Conservation (phyloP, 2,113 vertebrate species). For the Varanus komodoensis region DNA sequence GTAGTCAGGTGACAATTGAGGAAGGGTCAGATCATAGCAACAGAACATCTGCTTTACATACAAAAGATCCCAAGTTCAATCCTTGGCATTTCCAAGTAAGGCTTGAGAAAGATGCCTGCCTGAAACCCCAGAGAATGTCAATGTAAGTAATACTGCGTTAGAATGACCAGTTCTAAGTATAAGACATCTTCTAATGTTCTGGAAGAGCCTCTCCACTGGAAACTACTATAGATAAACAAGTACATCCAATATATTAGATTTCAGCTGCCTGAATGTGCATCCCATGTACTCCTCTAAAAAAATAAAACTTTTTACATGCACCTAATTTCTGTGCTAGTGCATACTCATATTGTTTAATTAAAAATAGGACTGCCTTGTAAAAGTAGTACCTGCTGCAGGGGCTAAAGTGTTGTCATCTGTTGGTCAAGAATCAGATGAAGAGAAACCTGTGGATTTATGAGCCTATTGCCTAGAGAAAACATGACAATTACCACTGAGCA, state of each 20-base stretch:
- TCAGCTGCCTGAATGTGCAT: too few relatives aligned
- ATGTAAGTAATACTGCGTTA: too few relatives aligned
- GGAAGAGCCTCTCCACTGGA: not conserved
- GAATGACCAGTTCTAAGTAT: too few relatives aligned
- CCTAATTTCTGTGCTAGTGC: not conserved
- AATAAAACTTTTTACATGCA: not conserved
- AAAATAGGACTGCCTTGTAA: too few relatives aligned
- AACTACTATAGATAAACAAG: not conserved
- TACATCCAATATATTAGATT: not conserved
- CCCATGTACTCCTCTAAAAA: not conserved
- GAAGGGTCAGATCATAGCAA: not conserved
- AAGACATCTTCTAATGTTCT: too few relatives aligned
- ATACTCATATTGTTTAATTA: not conserved
- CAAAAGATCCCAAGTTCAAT: not conserved
- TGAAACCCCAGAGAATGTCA: too few relatives aligned
- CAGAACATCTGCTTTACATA: not conserved
- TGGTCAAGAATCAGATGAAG: too few relatives aligned
- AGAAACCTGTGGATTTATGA: not conserved
- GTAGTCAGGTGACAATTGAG: not conserved
- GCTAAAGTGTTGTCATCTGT: too few relatives aligned
- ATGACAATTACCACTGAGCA: not conserved
- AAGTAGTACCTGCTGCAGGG: not conserved
- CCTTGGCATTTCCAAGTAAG: not conserved
- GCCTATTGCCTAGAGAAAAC: not conserved
- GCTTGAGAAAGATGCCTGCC: not conserved